Conservation (phyloP, 2,888 invertebrate genomes). For the Epirrhoe tristata region DNA sequence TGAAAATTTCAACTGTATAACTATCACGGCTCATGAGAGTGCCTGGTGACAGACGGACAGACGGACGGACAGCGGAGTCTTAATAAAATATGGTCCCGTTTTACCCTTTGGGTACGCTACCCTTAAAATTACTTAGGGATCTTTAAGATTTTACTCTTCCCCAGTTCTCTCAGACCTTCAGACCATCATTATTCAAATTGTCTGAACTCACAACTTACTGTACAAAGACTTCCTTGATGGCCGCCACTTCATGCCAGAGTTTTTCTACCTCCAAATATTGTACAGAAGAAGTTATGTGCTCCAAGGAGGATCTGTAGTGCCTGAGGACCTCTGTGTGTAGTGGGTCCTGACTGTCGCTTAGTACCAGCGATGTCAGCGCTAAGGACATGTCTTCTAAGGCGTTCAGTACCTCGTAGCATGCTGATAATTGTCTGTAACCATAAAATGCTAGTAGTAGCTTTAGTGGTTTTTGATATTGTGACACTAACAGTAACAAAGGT, state of each 20-base stretch:
- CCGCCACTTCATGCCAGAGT: slow-evolving; percentile 44
- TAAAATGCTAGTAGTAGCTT: not conserved
- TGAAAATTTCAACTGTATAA: too few relatives aligned
- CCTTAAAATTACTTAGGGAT: too few relatives aligned
- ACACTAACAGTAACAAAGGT: too few relatives aligned
- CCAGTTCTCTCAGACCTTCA: not conserved
- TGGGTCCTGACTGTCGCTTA: slow-evolving; percentile 41
- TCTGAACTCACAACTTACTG: slow-evolving; percentile 56
- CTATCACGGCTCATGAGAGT: too few relatives aligned
- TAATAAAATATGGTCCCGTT: too few relatives aligned
- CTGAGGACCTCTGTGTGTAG: slow-evolving; percentile 48
- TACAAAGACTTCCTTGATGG: slow-evolving; percentile 53
- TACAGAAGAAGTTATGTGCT: slow-evolving; percentile 58
- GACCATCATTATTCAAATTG: slow-evolving; percentile 16
- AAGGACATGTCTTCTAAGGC: slow-evolving; percentile 65
- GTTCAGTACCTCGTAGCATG: slow-evolving; percentile 65
- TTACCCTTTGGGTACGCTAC: too few relatives aligned
- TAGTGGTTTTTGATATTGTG: not conserved
- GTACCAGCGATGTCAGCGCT: slow-evolving; percentile 46
- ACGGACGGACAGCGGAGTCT: too few relatives aligned
- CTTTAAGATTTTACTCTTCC: not conserved
- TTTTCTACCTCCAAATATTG: slow-evolving; percentile 65
- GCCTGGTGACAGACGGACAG: too few relatives aligned
- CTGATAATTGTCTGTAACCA: slow-evolving; percentile 68
- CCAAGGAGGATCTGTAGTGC: slow-evolving; percentile 57